Base-by-base conservation (phyloP, 1,140 invertebrate species). In the Drosophila sechellia region DNA sequence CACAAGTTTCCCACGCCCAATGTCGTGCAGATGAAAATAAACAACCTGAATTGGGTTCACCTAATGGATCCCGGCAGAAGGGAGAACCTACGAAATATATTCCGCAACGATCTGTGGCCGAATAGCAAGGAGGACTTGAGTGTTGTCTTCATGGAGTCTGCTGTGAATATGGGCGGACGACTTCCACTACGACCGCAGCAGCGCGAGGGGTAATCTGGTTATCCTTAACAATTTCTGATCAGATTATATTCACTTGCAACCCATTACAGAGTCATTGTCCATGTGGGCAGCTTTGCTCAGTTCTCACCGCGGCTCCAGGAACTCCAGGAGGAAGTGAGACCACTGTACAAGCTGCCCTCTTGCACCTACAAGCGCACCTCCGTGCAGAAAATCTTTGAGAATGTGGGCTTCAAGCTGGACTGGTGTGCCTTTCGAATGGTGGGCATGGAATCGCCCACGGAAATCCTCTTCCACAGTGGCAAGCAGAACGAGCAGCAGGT, bases 361-460 rank as follows among this genome's bases (percentile, higher is more conserved):
- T 98, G 97, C 85, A 96, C 97, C 0, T 97, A 96, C 79, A 98
- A 98, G 90, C 93, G 96, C 70, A 97, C 97, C 0, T 96, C 96
- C 0, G 96, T 96, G 0, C 97, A 98, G 90, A 94, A 96, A 79
- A 93, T 96, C 22, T 98, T 98, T 91, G 93, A 96, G 73, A 94
- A 95, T 60, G 94, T 95, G 17, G 95, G 95, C 11, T 96, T 98
- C 79, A 94, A 95, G 35, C 90, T 98, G 15, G 97, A 98, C 91
- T 98, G 97, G 97, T 98, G 97, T 81, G 95, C 95, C 52, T 98
- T 98, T 87, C 94, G 95, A 92, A 93, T 98, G 93, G 96, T 97
- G 13, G 80, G 81, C 13, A 61, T 90, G 40, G 85, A 92, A 6
- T 76, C 86, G 1, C 86, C 86, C 56, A 90, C 85, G 1, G 87